phyloP scores from a whole-genome alignment of 2,113 vertebrate species.

The Peromyscus polionotus region DNA sequence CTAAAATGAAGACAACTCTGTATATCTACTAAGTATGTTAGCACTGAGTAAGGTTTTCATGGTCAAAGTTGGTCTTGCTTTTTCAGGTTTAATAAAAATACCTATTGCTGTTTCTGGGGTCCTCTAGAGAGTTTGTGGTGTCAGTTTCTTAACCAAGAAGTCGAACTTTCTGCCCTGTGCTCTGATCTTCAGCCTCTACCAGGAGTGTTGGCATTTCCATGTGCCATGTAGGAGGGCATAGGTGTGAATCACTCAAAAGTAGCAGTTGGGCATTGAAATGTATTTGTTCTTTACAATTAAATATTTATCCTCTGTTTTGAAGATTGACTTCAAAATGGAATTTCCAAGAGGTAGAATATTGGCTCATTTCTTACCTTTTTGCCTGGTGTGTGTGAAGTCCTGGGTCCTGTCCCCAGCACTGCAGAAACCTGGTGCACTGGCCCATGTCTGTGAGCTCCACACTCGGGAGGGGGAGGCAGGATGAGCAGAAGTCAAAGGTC shows the following conservation, averaged over 20 bases:
- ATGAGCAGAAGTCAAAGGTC: neutral
- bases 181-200: neutral
- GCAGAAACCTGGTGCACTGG: too few relatives aligned
- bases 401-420: too few relatives aligned
- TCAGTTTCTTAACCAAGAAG: neutral
- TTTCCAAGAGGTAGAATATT: neutral
- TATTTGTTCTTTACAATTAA: slow-evolving; percentile 29
- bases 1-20: neutral
- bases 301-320: slow-evolving; percentile 16
- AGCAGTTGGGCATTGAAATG: neutral
- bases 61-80: neutral
- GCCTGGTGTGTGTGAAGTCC: too few relatives aligned
- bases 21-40: neutral
- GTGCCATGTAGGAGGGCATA: neutral
- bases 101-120: slow-evolving; percentile 64
- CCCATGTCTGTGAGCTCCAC: neutral
- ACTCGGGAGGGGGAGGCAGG: neutral
- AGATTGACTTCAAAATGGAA: slow-evolving; percentile 30
- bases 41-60: slow-evolving; percentile 4
- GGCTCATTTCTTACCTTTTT: neutral
- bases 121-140: slow-evolving; percentile 65
- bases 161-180: neutral
- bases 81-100: neutral
- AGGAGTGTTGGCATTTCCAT: neutral
- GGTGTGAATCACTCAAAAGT: slow-evolving; percentile 24